A percentile compares a stretch with the other conserved stretches of the same genome.
phyloP scores from a whole-genome alignment of 2,888 invertebrate species.

The Podotricha telesiphe region DNA sequence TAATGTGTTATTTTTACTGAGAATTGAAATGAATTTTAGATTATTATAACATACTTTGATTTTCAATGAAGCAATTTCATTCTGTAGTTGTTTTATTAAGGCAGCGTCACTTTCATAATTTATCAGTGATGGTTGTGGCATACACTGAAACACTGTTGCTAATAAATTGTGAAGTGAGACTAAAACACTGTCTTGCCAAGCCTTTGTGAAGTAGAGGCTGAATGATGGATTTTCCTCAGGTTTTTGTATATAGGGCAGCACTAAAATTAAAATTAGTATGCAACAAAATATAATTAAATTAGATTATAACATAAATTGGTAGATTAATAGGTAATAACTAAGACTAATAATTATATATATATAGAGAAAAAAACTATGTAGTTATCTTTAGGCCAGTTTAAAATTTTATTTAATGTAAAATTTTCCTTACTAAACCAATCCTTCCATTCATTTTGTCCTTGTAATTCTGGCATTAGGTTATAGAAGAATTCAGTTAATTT shows the following conservation, averaged over 20 bases:
- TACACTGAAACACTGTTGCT: slow-evolving; percentile 93
- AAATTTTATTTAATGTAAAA: not conserved
- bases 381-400: not conserved
- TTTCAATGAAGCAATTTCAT: slow-evolving; percentile 89
- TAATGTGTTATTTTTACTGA: not conserved
- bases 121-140: slow-evolving; percentile 93
- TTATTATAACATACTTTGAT: slow-evolving; percentile 58
- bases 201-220: slow-evolving; percentile 93
- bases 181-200: slow-evolving; percentile 97
- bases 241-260: slow-evolving; percentile 94
- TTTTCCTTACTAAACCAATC: slow-evolving; percentile 96
- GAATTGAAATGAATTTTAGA: not conserved
- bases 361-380: too few species aligned
- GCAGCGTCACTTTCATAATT: slow-evolving; percentile 94
- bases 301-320: not conserved
- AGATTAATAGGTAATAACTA: not conserved
- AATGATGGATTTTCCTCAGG: slow-evolving; percentile 96
- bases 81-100: slow-evolving; percentile 90
- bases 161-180: slow-evolving; percentile 96
- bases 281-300: not conserved
- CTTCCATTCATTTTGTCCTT: slow-evolving; percentile 95
- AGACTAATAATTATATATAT: not conserved
- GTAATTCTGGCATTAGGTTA: slow-evolving; percentile 93
- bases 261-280: slow-evolving; percentile 79
- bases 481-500: slow-evolving; percentile 95